phyloP scores from a whole-genome alignment of 2,113 vertebrate species.

The Butorides virescens region DNA sequence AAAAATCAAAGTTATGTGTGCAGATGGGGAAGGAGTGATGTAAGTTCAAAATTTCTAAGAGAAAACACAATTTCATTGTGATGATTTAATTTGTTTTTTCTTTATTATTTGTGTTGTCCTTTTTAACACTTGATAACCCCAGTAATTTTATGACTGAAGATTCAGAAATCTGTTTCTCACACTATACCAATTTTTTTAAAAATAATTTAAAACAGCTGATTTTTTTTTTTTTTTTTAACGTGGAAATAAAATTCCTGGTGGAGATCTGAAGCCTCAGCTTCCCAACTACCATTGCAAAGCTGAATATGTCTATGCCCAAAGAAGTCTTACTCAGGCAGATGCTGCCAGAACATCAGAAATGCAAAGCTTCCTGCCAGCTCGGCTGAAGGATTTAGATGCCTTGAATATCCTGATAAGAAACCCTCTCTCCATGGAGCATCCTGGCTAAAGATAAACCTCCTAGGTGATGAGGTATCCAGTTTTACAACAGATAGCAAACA shows the following conservation, averaged over 20 bases:
- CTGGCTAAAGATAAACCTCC: background rate
- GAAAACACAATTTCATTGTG: background rate
- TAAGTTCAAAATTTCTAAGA: background rate
- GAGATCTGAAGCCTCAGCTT: background rate
- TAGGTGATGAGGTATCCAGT: background rate
- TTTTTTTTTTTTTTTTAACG: background rate
- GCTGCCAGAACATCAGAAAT: conserved; percentile 7
- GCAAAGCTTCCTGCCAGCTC: background rate
- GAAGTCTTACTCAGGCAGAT: background rate
- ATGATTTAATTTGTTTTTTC: background rate
- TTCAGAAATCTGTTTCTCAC: background rate
- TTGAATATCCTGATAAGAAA: background rate
- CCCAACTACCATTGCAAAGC: background rate
- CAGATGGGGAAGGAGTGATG: background rate
- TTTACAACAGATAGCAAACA: background rate
- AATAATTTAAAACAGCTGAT: background rate
- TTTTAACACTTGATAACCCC: background rate
- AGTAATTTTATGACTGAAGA: background rate
- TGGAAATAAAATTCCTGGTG: background rate
- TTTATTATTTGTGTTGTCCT: background rate
- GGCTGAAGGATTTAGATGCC: background rate
- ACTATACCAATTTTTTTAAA: background rate
- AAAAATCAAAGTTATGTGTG: background rate
- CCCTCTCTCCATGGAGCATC: background rate
- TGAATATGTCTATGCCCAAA: background rate